phyloP scores from a whole-genome alignment of 2,797 vertebrate genomes.

The Emydoidea blandingii region DNA sequence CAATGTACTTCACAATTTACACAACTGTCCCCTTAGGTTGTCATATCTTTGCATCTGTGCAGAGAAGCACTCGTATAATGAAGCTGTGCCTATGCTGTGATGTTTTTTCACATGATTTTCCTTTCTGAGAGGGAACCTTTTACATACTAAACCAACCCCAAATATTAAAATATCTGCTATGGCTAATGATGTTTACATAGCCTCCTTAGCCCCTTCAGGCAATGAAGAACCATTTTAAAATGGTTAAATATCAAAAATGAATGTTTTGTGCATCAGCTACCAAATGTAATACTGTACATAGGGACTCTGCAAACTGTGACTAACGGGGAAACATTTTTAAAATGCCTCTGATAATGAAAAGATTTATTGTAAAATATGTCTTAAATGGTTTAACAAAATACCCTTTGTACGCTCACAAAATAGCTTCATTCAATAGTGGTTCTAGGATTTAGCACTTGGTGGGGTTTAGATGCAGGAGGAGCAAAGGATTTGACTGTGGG shows the following conservation, averaged over 20 bases:
- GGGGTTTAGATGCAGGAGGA: constrained; percentile 23
- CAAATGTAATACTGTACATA: neutral
- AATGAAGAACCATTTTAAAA: neutral
- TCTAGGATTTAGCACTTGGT: constrained; percentile 41
- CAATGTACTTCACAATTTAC: neutral
- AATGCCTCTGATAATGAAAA: constrained; percentile 63
- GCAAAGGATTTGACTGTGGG: constrained; percentile 45
- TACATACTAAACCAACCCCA: neutral
- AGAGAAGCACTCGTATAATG: neutral
- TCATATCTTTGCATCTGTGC: neutral
- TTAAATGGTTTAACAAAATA: constrained; percentile 33
- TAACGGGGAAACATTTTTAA: constrained; percentile 49
- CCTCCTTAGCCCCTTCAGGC: too few relatives aligned
- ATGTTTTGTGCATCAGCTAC: neutral
- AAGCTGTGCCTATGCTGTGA: neutral
- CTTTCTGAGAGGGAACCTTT: neutral
- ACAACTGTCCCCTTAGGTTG: neutral
- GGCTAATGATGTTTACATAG: neutral
- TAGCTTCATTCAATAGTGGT: constrained; percentile 28
- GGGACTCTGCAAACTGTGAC: constrained; percentile 37
- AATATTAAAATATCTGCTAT: neutral
- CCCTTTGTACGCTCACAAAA: constrained; percentile 28
- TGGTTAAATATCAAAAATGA: neutral
- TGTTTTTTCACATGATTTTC: neutral
- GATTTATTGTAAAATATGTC: constrained; percentile 26